phyloP scores from a whole-genome alignment of 1,140 invertebrate species.

The Ctenoplectra terminalis region DNA sequence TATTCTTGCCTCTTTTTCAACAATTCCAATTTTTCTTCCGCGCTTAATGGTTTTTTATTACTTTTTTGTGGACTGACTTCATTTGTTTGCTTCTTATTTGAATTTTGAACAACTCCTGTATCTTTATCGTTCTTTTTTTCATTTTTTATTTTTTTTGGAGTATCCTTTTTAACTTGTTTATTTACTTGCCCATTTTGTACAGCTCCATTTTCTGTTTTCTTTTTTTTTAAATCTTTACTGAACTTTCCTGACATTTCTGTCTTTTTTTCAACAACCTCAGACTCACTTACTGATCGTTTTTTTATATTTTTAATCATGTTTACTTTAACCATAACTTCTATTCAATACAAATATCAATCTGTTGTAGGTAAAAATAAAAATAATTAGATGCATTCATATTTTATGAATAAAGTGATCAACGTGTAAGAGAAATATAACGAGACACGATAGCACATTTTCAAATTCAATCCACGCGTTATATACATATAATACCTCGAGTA shows the following conservation, averaged over 20 bases:
- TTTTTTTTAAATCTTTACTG: constrained; percentile 16
- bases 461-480: neutral
- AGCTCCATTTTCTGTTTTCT: constrained; percentile 22
- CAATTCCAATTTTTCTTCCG: neutral
- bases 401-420: neutral
- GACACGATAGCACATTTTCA: neutral
- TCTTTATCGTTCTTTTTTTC: constrained; percentile 20
- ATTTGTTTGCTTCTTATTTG: neutral
- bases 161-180: neutral
- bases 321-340: constrained; percentile 21
- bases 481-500: neutral
- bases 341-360: neutral
- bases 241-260: neutral
- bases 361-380: neutral
- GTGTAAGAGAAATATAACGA: neutral
- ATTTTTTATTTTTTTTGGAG: neutral
- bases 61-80: neutral
- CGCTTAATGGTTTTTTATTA: neutral
- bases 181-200: constrained; percentile 41
- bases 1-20: constrained; percentile 16
- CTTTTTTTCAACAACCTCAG: neutral
- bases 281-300: constrained; percentile 48
- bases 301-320: constrained; percentile 54
- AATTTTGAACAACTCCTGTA: neutral
- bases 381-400: neutral